Conservation (phyloP, 2,888 invertebrate genomes). For the Cenopis cana region DNA sequence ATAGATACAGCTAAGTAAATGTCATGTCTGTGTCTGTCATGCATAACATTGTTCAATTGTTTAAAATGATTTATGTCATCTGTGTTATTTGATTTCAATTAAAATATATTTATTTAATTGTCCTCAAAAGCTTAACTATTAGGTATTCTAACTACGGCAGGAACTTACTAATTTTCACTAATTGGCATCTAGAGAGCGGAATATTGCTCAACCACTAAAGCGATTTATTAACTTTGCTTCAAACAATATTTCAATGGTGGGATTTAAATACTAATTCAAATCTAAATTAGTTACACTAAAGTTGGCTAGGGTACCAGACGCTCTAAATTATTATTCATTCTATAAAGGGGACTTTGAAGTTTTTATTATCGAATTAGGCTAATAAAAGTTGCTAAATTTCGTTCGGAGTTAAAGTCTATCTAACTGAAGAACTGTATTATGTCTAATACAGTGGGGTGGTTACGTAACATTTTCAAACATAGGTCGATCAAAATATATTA, state of each 20-base stretch:
- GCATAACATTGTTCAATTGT: no score
- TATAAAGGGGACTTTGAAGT: conserved; percentile 1
- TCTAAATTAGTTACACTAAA: conserved; percentile 3
- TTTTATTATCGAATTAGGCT: conserved; percentile 11
- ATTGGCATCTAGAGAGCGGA: neutral
- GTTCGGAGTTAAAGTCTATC: neutral
- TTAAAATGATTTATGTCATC: no score
- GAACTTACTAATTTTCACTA: conserved; percentile 7
- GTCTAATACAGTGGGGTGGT: no score
- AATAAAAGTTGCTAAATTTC: conserved; percentile 12
- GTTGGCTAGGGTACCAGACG: conserved; percentile 4
- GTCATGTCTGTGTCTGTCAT: no score
- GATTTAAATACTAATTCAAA: conserved; percentile 8
- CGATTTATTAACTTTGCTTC: conserved; percentile 1
- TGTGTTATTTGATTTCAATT: no score
- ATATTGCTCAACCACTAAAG: neutral
- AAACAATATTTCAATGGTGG: conserved; percentile 18
- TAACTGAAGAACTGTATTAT: no score
- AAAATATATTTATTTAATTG: no score
- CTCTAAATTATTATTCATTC: conserved; percentile 13
- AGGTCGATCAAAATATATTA: no score
- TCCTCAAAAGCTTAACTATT: no score
- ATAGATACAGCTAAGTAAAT: no score
- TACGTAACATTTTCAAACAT: no score
- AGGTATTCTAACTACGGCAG: neutral